Evolutionary conservation across 2,888 invertebrate genomes (phyloP).

Genomic region (Epinotia ramella): DNA sequence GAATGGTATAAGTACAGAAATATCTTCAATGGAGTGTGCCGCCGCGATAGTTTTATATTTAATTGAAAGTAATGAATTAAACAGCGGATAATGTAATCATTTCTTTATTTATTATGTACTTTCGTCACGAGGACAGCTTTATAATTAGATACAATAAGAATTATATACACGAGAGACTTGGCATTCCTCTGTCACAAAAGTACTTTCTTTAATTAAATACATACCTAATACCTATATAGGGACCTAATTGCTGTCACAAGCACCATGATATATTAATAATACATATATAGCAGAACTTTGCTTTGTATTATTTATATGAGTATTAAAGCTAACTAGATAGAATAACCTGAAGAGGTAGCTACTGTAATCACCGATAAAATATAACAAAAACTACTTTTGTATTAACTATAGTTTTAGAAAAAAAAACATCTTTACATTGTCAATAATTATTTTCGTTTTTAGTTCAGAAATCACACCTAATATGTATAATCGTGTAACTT

Average conservation of each 20-base stretch:
- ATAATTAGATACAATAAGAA: conserved; percentile 31
- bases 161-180: conserved; percentile 31
- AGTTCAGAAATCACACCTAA: too few species aligned
- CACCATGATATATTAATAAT: neutral
- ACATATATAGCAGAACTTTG: neutral
- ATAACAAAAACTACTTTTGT: too few species aligned
- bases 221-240: neutral
- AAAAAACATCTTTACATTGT: too few species aligned
- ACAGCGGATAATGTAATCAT: conserved; percentile 55
- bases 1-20: conserved; percentile 31
- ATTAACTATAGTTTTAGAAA: too few species aligned
- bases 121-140: conserved; percentile 42
- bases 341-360: conserved; percentile 12
- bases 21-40: conserved; percentile 25
- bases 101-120: conserved; percentile 53
- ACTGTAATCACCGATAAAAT: neutral
- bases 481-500: too few species aligned
- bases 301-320: neutral
- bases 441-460: too few species aligned
- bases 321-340: neutral
- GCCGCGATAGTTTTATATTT: conserved; percentile 26
- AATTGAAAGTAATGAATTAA: conserved; percentile 55
- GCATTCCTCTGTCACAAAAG: conserved; percentile 9
- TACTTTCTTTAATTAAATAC: conserved; percentile 2
- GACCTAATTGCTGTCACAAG: conserved; percentile 6